Evolutionary conservation across 1,140 invertebrate species (phyloP).

Genomic region (Venturia canescens): DNA sequence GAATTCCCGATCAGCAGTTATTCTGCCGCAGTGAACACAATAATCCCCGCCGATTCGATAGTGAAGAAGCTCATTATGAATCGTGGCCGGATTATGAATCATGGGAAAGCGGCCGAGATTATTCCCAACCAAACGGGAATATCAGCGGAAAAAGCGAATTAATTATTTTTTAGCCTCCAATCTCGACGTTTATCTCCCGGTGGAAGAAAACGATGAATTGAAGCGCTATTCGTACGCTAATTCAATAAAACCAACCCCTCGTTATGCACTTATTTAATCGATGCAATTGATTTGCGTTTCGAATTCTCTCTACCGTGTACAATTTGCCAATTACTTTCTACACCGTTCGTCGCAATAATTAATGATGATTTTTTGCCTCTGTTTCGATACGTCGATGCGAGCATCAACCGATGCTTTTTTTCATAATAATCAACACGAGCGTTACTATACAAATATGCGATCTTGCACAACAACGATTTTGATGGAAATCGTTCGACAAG

Average conservation of each 20-base stretch:
- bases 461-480: background rate
- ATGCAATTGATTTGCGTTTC: background rate
- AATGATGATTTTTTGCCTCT: background rate
- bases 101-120: too few species aligned
- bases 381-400: background rate
- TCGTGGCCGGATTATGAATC: background rate
- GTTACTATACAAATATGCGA: background rate
- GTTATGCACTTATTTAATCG: background rate
- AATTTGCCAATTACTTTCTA: background rate
- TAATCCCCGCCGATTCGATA: background rate
- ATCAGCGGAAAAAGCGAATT: too few species aligned
- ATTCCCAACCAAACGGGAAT: background rate
- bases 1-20: background rate
- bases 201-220: background rate
- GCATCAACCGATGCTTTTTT: background rate
- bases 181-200: background rate
- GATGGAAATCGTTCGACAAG: background rate
- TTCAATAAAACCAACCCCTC: background rate
- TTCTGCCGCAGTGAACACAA: background rate
- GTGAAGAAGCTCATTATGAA: background rate
- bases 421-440: background rate
- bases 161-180: background rate
- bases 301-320: background rate
- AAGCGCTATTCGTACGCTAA: background rate
- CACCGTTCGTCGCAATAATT: background rate